Base-by-base conservation (phyloP, 2,888 invertebrate species). In the Pachliopta kotzebuea region DNA sequence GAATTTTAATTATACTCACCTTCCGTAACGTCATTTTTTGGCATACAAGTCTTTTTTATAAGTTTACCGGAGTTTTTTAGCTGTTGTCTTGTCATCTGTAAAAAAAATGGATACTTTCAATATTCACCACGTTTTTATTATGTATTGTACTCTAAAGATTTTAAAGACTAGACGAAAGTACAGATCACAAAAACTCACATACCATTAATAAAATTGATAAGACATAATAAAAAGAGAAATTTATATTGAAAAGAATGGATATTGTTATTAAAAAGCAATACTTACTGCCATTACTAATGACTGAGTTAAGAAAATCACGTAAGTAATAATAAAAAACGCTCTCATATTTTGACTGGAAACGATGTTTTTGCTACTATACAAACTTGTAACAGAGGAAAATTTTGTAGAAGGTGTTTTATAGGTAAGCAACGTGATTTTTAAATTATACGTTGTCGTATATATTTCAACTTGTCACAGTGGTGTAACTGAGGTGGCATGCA, bases 41-140 rank as follows among this genome's bases (percentile, higher is more conserved):
- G 73, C 73, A 79, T 76, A 65, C 84, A 83, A n/a, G 74, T 69
- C 31, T 82, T 83, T 67, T 79, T 83, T 6, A 83, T 57, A 49
- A 81, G 61, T 68, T 80, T 79, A 1, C 78, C 76, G 0, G 83
- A 78, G 60, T 71, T 79, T 69, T 84, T 83, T 23, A 84, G 57
- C 68, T 84, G 83, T 42, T 80, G 76, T 60, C 76, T 75, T 0
- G 83, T 78, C 81, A 85, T 80, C 81, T 84, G 65, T n/a, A 68
- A 69, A 56, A 20, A 55, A 18, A 7, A 49, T 17, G 29, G 11
- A 37, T 29, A 21, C 14, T 4, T 37, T 11, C 37, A 37, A 37
- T 14, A 37, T 14, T 37, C 11, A 37, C 11, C 4, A 17, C 37
- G 14, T 14, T 37, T 14, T 37, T 37, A 2, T 37, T 37, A 2